Percentiles rank a stretch among this genome's conserved stretches.
phyloP scores from a whole-genome alignment of 2,113 vertebrate genomes.

The Anguilla rostrata region DNA sequence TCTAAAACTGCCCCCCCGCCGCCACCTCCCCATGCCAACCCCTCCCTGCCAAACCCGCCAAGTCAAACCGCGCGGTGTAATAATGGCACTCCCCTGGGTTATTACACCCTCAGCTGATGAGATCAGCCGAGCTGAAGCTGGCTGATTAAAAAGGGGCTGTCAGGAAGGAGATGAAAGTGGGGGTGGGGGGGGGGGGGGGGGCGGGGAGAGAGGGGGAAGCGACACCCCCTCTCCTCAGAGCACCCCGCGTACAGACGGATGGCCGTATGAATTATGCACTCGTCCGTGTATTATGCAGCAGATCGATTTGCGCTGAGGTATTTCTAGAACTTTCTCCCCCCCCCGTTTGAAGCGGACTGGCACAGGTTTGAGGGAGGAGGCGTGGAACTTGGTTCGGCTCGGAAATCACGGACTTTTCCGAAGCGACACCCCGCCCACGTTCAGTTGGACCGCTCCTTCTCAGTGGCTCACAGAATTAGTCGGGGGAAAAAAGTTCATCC shows the following conservation, averaged over 20 bases:
- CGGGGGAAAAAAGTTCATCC: too few relatives aligned
- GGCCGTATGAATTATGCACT: constrained; percentile 67
- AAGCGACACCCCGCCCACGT: background rate
- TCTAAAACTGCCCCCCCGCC: background rate
- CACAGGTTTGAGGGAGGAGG: background rate
- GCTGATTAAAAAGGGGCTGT: background rate
- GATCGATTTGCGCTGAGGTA: constrained; percentile 54
- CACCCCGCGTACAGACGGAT: constrained; percentile 43
- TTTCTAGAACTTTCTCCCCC: constrained; percentile 48
- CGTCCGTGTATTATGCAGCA: constrained; percentile 61
- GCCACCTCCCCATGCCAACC: too few relatives aligned
- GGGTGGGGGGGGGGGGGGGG: background rate
- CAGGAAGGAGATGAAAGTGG: background rate
- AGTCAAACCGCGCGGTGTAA: background rate
- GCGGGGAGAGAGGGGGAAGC: constrained; percentile 16
- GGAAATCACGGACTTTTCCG: background rate
- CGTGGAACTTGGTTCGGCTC: background rate
- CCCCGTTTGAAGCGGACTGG: background rate
- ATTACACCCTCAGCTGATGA: background rate
- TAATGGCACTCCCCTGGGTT: background rate
- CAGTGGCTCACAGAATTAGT: too few relatives aligned
- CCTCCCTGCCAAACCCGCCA: background rate
- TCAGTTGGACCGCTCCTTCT: background rate
- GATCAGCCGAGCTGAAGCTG: background rate
- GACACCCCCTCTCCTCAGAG: constrained; percentile 32